Evolutionary conservation across 2,888 invertebrate species (phyloP).

Genomic region (Stegana nigrithorax): DNA sequence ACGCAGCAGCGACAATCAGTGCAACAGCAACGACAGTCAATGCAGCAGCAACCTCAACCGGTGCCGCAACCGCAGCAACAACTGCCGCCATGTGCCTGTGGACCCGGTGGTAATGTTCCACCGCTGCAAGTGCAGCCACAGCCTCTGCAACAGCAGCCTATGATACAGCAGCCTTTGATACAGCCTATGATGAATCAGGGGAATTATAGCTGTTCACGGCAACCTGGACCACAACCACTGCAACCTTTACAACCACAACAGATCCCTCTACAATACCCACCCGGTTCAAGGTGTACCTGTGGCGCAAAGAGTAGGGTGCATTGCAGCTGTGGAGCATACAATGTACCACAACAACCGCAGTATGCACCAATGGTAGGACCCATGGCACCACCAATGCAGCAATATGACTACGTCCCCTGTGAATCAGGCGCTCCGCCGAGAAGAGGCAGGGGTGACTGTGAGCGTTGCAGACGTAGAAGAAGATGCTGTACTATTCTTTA

Average conservation of each 20-base stretch:
- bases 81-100: background rate
- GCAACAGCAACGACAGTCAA: background rate
- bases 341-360: background rate
- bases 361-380: background rate
- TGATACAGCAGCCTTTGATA: no score
- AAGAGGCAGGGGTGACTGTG: background rate
- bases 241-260: background rate
- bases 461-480: background rate
- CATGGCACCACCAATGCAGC: background rate
- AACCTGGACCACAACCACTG: no score
- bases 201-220: no score
- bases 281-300: background rate
- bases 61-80: background rate
- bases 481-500: slow-evolving; percentile 13
- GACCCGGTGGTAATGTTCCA: no score
- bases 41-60: background rate
- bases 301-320: background rate
- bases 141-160: background rate
- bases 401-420: background rate
- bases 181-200: no score
- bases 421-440: background rate
- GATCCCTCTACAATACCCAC: background rate
- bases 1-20: background rate
- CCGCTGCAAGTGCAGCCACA: background rate
- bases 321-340: background rate